phyloP scores from a whole-genome alignment of 2,888 invertebrate species.

The Allolobophora icterica region DNA sequence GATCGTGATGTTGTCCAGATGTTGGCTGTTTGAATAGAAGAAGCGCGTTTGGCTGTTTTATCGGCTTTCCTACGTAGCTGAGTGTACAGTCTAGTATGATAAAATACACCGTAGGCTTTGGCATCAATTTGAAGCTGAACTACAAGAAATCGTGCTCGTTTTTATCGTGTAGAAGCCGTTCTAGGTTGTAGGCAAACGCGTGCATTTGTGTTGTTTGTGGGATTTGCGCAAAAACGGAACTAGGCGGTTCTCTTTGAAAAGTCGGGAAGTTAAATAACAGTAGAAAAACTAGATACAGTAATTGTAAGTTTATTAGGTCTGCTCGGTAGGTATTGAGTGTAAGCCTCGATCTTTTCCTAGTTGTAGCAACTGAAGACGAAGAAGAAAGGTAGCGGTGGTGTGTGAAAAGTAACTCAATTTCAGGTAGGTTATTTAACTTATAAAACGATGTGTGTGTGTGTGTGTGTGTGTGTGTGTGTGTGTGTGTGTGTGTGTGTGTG shows the following conservation, averaged over 20 bases:
- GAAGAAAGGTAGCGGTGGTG: background rate
- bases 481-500: too few species aligned
- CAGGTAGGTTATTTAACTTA: background rate
- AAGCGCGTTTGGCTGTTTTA: background rate
- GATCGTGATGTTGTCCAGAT: background rate
- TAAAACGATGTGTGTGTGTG: background rate
- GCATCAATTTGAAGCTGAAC: background rate
- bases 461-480: too few species aligned
- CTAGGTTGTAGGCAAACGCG: background rate
- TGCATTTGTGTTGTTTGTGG: background rate
- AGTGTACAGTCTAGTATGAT: background rate
- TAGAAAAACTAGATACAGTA: background rate
- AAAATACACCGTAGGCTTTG: background rate
- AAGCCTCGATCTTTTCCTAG: background rate
- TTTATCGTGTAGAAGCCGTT: conserved; percentile 4
- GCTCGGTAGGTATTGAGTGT: background rate
- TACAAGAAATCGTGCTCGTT: background rate
- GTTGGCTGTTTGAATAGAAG: background rate
- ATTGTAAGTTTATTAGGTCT: background rate
- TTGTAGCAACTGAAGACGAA: background rate
- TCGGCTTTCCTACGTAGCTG: background rate
- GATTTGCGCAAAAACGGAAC: background rate
- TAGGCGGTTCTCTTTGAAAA: background rate
- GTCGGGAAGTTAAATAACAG: background rate
- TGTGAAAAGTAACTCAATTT: background rate